Conservation (phyloP, 2,797 vertebrate genomes). For the Helicolenus hilgendorfi region DNA sequence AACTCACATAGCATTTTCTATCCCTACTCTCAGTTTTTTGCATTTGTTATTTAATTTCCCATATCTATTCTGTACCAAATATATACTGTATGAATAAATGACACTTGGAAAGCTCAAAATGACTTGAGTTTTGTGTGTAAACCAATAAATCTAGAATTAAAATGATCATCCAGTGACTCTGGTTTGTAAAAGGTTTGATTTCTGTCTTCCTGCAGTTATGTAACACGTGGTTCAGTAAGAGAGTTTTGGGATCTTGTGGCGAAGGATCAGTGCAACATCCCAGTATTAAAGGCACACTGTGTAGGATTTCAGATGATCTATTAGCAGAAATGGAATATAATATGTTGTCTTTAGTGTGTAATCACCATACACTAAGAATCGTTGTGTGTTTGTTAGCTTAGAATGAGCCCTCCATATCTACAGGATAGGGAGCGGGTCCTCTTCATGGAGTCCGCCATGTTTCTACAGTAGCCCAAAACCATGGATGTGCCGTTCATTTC, state of each 20-base stretch:
- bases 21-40: not conserved
- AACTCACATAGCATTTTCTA: not conserved
- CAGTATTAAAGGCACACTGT: not conserved
- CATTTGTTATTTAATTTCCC: not conserved
- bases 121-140: not conserved
- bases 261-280: not conserved
- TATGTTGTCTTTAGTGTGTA: too few relatives aligned
- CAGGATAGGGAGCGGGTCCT: too few relatives aligned
- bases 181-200: not conserved
- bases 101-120: not conserved
- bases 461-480: too few relatives aligned
- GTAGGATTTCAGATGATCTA: too few relatives aligned
- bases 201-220: not conserved
- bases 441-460: too few relatives aligned
- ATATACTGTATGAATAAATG: not conserved
- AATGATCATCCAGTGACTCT: not conserved
- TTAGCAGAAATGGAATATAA: too few relatives aligned
- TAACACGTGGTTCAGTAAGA: not conserved
- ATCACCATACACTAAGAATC: too few relatives aligned
- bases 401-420: too few relatives aligned
- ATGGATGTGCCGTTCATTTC: rapidly evolving
- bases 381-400: too few relatives aligned
- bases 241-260: not conserved
- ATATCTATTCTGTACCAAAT: not conserved
- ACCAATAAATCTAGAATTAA: not conserved